Conservation (phyloP, 2,797 vertebrate species). For the Rallus crepitans region DNA sequence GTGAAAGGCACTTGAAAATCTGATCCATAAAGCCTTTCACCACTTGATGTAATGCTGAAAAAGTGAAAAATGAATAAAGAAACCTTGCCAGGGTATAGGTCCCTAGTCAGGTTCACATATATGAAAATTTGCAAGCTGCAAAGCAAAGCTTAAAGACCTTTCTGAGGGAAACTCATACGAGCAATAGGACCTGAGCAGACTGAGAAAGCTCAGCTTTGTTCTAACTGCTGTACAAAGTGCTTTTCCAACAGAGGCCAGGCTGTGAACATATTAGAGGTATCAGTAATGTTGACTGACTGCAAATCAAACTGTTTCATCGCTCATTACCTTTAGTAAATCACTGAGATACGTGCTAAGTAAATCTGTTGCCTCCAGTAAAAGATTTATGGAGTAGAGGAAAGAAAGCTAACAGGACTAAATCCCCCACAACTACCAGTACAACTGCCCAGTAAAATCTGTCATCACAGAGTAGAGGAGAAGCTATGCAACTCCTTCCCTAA, state of each 20-base stretch:
- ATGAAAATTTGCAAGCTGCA: neutral
- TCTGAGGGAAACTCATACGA: neutral
- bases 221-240: neutral
- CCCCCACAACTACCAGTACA: neutral
- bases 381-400: constrained; percentile 14
- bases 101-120: neutral
- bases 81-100: neutral
- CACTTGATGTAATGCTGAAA: neutral
- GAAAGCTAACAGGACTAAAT: constrained; percentile 14
- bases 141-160: neutral
- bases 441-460: neutral
- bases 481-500: neutral
- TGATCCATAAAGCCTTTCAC: neutral
- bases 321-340: constrained; percentile 35
- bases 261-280: neutral
- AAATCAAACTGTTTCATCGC: neutral
- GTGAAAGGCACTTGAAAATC: neutral
- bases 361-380: neutral
- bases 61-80: neutral
- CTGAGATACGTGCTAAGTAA: constrained; percentile 10
- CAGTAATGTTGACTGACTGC: neutral
- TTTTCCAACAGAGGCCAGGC: neutral
- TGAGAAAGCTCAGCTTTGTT: neutral
- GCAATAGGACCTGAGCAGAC: neutral
- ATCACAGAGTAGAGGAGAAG: neutral